A percentile compares a stretch with the other conserved stretches of the same genome.
Evolutionary conservation across 2,113 vertebrate species (phyloP).

Genomic region (Pseudorhombus dupliciocellatus): DNA sequence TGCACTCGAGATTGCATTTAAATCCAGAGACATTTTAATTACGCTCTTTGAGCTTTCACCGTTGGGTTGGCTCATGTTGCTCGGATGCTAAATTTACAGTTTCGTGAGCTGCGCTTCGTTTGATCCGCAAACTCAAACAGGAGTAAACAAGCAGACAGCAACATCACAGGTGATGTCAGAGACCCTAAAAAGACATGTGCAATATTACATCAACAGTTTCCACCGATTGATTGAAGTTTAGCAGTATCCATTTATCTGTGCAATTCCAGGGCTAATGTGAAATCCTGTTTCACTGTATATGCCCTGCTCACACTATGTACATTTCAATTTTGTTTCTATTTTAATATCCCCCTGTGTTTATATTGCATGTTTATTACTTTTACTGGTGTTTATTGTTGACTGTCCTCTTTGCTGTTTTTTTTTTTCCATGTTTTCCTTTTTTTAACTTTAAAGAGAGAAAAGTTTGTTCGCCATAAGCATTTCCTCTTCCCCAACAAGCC

Average conservation of each 20-base stretch:
- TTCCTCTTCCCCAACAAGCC: slow-evolving; percentile 1
- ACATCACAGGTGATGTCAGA: slow-evolving; percentile 28
- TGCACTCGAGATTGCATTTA: slow-evolving; percentile 48
- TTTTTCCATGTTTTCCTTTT: slow-evolving; percentile 18
- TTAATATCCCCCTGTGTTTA: too few relatives aligned
- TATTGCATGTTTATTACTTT: too few relatives aligned
- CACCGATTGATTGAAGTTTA: too few relatives aligned
- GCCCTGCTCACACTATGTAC: too few relatives aligned
- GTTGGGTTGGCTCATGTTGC: slow-evolving; percentile 54
- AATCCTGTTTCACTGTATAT: too few relatives aligned
- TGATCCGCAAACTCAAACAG: slow-evolving; percentile 19
- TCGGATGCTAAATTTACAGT: slow-evolving; percentile 45
- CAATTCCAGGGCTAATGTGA: too few relatives aligned
- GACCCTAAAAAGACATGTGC: not conserved
- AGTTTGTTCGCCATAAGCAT: slow-evolving; percentile 19
- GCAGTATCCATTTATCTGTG: too few relatives aligned
- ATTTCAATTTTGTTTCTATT: too few relatives aligned
- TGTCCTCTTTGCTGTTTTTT: not conserved
- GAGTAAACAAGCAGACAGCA: slow-evolving; percentile 22
- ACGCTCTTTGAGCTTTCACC: slow-evolving; percentile 53
- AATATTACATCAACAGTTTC: too few relatives aligned
- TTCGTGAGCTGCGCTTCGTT: slow-evolving; percentile 45
- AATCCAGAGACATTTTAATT: slow-evolving; percentile 72
- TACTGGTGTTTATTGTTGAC: too few relatives aligned
- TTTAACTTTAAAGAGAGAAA: slow-evolving; percentile 42